phyloP scores from a whole-genome alignment of 1,140 invertebrate species.

The Lordiphosa collinella region DNA sequence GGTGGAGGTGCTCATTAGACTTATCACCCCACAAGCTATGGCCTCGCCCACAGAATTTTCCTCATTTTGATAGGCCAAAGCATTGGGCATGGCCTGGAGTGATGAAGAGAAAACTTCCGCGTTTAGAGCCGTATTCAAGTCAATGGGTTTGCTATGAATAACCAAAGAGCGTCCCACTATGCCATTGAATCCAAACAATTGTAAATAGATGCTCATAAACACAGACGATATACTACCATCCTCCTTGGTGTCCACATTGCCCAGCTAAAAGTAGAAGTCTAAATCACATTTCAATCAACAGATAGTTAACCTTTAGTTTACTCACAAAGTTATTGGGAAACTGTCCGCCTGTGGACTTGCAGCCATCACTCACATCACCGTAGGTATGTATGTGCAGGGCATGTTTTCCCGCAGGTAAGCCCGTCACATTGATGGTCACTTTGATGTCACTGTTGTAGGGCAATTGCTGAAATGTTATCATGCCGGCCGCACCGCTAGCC shows the following conservation, averaged over 20 bases:
- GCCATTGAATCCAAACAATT: conserved; percentile 72
- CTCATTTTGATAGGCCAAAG: conserved; percentile 68
- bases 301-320: background rate
- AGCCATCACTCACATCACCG: conserved; percentile 85
- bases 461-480: conserved; percentile 69
- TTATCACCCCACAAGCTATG: conserved; percentile 74
- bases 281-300: background rate
- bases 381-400: conserved; percentile 89
- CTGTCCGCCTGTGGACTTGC: conserved; percentile 80
- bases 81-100: conserved; percentile 52
- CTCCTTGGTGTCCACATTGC: conserved; percentile 73
- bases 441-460: conserved; percentile 79
- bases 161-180: conserved; percentile 77
- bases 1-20: conserved; percentile 58
- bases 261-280: conserved; percentile 37
- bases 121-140: conserved; percentile 67
- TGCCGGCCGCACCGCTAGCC: conserved; percentile 34
- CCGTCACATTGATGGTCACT: conserved; percentile 82
- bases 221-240: conserved; percentile 64
- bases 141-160: conserved; percentile 75
- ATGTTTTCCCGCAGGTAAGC: conserved; percentile 83
- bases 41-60: conserved; percentile 65
- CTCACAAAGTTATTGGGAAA: conserved; percentile 79
- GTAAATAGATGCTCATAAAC: conserved; percentile 67
- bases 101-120: conserved; percentile 74